These are phyloP conservation scores for Trichomalopsis sarcophagae DNA, from an alignment of 1,140 invertebrate species.

Conservation along the genomic window DNA sequence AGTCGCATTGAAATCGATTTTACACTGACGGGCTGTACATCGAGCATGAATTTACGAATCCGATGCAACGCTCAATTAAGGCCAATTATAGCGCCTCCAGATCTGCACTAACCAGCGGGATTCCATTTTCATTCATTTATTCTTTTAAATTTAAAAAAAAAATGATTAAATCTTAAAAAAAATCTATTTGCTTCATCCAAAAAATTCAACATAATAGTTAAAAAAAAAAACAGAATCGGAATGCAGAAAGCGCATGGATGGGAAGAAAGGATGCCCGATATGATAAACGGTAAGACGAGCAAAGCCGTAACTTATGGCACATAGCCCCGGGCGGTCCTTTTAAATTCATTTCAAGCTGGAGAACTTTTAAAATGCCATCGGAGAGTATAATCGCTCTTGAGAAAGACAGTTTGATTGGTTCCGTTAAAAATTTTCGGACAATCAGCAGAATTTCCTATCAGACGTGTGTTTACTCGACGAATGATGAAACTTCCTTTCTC, in stretches of 20 bases:
- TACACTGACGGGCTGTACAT: too few relatives aligned
- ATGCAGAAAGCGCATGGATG: neutral
- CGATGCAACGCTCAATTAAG: too few relatives aligned
- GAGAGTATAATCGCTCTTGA: neutral
- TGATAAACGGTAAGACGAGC: neutral
- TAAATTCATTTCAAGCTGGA: neutral
- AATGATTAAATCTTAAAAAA: too few relatives aligned
- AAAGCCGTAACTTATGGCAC: neutral
- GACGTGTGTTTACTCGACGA: neutral
- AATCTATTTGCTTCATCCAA: too few relatives aligned
- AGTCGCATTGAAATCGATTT: too few relatives aligned
- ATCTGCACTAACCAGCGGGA: too few relatives aligned
- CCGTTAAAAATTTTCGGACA: neutral
- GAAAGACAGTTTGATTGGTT: constrained; percentile 10
- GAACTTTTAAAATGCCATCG: neutral
- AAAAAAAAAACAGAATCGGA: too few relatives aligned
- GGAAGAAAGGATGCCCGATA: neutral
- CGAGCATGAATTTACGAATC: too few relatives aligned
- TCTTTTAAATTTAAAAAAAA: too few relatives aligned
- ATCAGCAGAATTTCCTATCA: neutral
- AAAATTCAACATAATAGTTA: too few relatives aligned
- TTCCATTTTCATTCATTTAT: too few relatives aligned
- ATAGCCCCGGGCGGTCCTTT: neutral
- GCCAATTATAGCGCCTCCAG: too few relatives aligned
- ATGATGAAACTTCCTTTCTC: neutral